Evolutionary conservation across 2,797 vertebrate genomes (phyloP).

Genomic region (Sebastes matsubarae): DNA sequence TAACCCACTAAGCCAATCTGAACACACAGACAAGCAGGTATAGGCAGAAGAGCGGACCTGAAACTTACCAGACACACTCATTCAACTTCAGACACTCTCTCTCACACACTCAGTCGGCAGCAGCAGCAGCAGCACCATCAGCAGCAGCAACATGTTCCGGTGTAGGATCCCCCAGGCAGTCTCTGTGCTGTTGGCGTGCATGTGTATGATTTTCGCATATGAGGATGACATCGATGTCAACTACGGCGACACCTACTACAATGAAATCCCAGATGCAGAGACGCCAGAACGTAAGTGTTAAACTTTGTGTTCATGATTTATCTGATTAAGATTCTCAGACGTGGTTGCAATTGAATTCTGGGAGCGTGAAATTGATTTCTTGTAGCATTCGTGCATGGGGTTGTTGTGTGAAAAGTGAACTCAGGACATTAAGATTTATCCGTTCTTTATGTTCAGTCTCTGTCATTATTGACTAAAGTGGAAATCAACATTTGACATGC

Average conservation of each 20-base stretch:
- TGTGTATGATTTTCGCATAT: conserved; percentile 74
- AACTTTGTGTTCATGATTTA: background rate
- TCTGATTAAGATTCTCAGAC: background rate
- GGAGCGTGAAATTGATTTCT: conserved; percentile 7
- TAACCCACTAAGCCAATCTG: conserved; percentile 8
- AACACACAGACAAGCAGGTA: conserved; percentile 12
- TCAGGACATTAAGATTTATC: background rate
- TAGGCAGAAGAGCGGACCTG: background rate
- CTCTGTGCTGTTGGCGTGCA: conserved; percentile 69
- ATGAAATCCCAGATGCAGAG: conserved; percentile 73
- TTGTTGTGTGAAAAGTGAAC: conserved; percentile 11
- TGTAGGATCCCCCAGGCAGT: conserved; percentile 60
- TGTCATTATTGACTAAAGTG: background rate
- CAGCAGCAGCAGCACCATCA: conserved; percentile 32
- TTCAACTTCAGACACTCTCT: conserved; percentile 4
- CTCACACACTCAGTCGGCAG: conserved; percentile 16
- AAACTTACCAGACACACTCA: conserved; percentile 18
- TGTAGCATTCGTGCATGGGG: background rate
- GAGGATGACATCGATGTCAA: conserved; percentile 77
- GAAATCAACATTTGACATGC: background rate
- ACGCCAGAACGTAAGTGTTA: conserved; percentile 73
- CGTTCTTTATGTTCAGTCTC: background rate
- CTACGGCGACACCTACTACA: conserved; percentile 67
- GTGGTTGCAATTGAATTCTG: background rate
- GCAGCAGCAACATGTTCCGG: conserved; percentile 69